phyloP scores from a whole-genome alignment of 2,797 vertebrate species.

The Lacerta bilineata region DNA sequence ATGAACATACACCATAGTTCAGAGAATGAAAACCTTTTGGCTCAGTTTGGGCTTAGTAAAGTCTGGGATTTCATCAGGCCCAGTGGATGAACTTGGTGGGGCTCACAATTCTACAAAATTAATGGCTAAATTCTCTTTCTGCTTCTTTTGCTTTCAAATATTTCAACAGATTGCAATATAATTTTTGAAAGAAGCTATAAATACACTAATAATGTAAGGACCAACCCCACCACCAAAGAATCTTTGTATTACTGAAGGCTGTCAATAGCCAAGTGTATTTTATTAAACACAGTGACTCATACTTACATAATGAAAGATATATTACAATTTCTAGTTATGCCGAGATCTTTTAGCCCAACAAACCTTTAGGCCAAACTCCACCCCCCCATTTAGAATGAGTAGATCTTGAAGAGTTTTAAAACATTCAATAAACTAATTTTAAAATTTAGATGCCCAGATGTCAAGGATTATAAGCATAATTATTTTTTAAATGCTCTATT shows the following conservation, averaged over 20 bases:
- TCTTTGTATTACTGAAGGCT: constrained; percentile 80
- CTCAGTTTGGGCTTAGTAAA: constrained; percentile 71
- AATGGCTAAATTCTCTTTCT: constrained; percentile 68
- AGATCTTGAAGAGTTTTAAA: constrained; percentile 75
- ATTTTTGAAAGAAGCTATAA: constrained; percentile 66
- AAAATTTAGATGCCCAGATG: constrained; percentile 76
- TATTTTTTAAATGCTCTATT: constrained; percentile 74
- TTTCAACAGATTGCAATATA: constrained; percentile 63
- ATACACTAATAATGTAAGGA: constrained; percentile 77
- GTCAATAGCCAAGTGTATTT: constrained; percentile 78
- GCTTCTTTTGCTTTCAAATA: constrained; percentile 71
- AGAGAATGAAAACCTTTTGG: constrained; percentile 82
- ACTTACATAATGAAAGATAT: constrained; percentile 77
- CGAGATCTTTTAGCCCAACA: constrained; percentile 75
- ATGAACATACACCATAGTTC: constrained; percentile 67
- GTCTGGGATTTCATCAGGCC: constrained; percentile 75
- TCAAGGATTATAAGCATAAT: constrained; percentile 78
- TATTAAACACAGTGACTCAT: constrained; percentile 73
- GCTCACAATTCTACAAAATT: constrained; percentile 69
- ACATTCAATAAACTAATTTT: constrained; percentile 72
- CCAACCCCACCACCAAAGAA: constrained; percentile 72
- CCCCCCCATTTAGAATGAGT: constrained; percentile 54
- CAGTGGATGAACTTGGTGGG: constrained; percentile 57
- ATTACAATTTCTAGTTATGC: constrained; percentile 73
- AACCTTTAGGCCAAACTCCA: constrained; percentile 78